Conservation (phyloP, 1,140 invertebrate species). For the Zaprionus tsacasi region DNA sequence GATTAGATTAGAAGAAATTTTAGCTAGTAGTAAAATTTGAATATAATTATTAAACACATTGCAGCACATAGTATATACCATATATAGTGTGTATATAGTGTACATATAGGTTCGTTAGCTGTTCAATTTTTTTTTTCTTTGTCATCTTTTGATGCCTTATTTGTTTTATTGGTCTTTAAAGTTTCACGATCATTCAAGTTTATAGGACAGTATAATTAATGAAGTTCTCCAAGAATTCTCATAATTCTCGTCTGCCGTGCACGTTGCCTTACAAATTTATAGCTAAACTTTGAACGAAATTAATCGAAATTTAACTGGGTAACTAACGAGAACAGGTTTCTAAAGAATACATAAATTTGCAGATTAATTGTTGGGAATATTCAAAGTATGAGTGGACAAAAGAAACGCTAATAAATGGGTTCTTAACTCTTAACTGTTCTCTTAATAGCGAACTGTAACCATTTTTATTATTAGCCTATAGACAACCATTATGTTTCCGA, state of each 20-base stretch:
- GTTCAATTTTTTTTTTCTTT: conserved; percentile 18
- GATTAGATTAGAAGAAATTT: conserved; percentile 51
- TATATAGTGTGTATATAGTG: conserved; percentile 16
- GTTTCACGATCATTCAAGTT: conserved; percentile 11
- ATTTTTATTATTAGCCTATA: conserved; percentile 50
- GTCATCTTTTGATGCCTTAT: conserved; percentile 12
- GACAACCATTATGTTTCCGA: conserved; percentile 55
- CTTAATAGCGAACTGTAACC: conserved; percentile 59
- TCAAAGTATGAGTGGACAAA: conserved; percentile 2
- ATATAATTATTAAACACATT: conserved; percentile 37
- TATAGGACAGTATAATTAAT: conserved; percentile 27
- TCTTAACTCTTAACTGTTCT: conserved; percentile 24
- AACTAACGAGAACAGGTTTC: not conserved
- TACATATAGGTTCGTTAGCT: conserved; percentile 28
- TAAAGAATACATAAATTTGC: not conserved
- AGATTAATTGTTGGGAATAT: not conserved
- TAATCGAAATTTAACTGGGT: not conserved
- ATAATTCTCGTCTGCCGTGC: not conserved
- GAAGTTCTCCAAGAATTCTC: conserved; percentile 11
- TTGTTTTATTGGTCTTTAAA: conserved; percentile 30
- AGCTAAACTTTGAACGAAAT: not conserved
- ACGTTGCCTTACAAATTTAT: conserved; percentile 31
- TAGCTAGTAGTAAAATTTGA: conserved; percentile 57
- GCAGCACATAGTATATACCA: not conserved
- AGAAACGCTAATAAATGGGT: not conserved